Evolutionary conservation across 2,113 vertebrate genomes (phyloP).

Genomic region (Anas platyrhynchos): DNA sequence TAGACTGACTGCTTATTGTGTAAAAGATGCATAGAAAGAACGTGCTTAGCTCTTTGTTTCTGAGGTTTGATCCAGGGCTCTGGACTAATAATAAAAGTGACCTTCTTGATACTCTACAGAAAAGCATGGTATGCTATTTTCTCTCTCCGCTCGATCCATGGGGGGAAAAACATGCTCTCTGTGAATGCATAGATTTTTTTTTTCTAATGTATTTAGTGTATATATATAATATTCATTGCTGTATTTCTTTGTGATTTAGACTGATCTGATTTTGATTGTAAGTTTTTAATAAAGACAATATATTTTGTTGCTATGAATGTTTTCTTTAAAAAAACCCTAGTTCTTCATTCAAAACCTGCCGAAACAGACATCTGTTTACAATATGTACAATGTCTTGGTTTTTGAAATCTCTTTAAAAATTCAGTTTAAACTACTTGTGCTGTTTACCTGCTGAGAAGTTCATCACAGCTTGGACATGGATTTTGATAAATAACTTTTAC

Average conservation of each 20-base stretch:
- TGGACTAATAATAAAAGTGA: neutral
- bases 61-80: neutral
- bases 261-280: neutral
- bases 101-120: neutral
- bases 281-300: neutral
- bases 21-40: neutral
- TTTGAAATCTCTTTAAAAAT: constrained; percentile 3
- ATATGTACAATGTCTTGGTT: neutral
- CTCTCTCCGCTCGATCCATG: fast-evolving
- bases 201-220: neutral
- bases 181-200: neutral
- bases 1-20: neutral
- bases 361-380: neutral
- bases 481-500: neutral
- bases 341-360: neutral
- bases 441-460: constrained; percentile 6
- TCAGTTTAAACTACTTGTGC: neutral
- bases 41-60: neutral
- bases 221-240: neutral
- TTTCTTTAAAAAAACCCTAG: fast-evolving
- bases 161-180: neutral
- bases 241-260: neutral
- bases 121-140: neutral
- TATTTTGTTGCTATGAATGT: neutral
- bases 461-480: neutral